Evolutionary conservation across 2,113 vertebrate species (phyloP), one percentile per base, ranked within the genome.

Genomic region (Pachypanchax playfairii): DNA sequence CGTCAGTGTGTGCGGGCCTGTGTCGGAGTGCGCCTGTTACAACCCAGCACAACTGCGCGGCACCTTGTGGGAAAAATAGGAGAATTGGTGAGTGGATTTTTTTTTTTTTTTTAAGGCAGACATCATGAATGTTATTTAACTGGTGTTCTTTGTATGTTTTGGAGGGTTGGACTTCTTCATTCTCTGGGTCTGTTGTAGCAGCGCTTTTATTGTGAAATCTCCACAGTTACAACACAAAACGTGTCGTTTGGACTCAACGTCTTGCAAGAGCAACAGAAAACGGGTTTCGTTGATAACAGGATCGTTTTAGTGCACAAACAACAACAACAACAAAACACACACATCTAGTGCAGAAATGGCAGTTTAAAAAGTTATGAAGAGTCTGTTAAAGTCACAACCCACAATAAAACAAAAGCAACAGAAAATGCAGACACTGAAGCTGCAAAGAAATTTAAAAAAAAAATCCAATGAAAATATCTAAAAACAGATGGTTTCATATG

Each of bases 1-100:
- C 77, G 79, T 84, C 84, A 82, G 61, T 48, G 66, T 83, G 72
- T 56, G 33, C 13, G 73, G 60, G 75, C 65, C 63, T 59, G 60
- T 79, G 58, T 54, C 33, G 33, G 59, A 59, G 78, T 60, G 58
- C 51, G 63, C 67, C 61, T 66, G 70, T 36, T 66, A 73, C 77
- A 70, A 56, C 68, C 61, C 46, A 42, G 73, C 76, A 68, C 69
- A 64, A 69, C 54, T 67, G 28, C 59, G 66, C 36, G 33, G 70
- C 75, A 74, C 69, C 72, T 58, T 56, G 31, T 41, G 69, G 63
- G 54, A 63, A 17, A 52, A 39, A 31, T 44, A 48, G 29, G 50
- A 60, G 75, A 59, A 52, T 36, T 57, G 41, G 53, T 73, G 36
- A 31, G 57, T 64, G 65, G n/a, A n/a, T 55, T 70, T 49, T 38